These are phyloP conservation scores for Chymomyza procnemis DNA, from an alignment of 2,888 invertebrate species.

Conservation along the genomic window DNA sequence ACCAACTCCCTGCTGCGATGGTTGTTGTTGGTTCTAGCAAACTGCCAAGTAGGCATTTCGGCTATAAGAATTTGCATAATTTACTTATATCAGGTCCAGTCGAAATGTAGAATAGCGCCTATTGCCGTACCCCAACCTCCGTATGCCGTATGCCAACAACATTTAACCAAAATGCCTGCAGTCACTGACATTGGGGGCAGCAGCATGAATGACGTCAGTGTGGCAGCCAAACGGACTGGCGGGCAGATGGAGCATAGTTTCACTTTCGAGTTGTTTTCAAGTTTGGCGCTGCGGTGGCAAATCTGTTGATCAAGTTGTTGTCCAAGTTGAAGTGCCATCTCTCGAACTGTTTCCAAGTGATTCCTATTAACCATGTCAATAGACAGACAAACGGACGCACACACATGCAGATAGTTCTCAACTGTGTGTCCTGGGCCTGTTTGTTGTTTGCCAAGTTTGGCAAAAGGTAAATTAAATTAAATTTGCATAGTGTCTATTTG, in stretches of 20 bases:
- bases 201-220: conserved; percentile 12
- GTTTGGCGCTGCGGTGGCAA: conserved; percentile 26
- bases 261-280: conserved; percentile 21
- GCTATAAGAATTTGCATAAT: conserved; percentile 62
- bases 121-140: not conserved
- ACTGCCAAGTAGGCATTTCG: conserved; percentile 65
- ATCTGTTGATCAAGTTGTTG: conserved; percentile 52
- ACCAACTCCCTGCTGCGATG: conserved; percentile 3
- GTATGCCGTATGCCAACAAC: too few relatives aligned
- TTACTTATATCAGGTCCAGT: conserved; percentile 47
- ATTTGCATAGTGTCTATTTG: conserved; percentile 42
- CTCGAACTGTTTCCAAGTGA: conserved; percentile 39
- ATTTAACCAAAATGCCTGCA: conserved; percentile 21
- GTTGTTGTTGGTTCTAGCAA: conserved; percentile 38
- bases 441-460: conserved; percentile 14
- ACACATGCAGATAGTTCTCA: not conserved
- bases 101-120: too few relatives aligned
- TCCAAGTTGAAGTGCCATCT: conserved; percentile 50
- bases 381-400: conserved; percentile 6
- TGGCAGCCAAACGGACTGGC: not conserved
- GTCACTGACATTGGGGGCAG: conserved; percentile 17
- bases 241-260: conserved; percentile 2
- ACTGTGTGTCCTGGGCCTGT: not conserved
- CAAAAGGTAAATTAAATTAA: conserved; percentile 32
- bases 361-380: conserved; percentile 50